Evolutionary conservation across 2,888 invertebrate species (phyloP), one percentile per base, ranked within the genome.

Genomic region (Drosophila macrospina): DNA sequence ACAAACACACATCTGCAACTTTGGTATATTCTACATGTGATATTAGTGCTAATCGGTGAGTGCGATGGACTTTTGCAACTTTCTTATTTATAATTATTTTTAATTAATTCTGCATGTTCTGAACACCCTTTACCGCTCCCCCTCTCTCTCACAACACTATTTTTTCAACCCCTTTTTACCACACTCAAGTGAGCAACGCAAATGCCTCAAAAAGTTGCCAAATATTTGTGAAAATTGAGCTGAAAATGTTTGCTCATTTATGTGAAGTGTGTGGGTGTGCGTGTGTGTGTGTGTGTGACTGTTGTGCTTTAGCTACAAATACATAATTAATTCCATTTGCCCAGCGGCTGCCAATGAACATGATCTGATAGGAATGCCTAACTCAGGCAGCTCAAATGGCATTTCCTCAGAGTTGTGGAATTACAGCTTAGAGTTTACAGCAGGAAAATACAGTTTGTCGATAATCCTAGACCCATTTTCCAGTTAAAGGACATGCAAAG

Each of bases 41-140:
- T 91, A 88, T 84, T 91, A 75, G 90, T 91, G 82, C 80, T 91
- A 88, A 91, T 91, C 86, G 91, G 91, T 91, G 78, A 91, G 91
- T 91, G 62, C 28, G n/a, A n/a, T n/a, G n/a, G n/a, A n/a, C n/a
- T n/a, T n/a, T n/a, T n/a, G n/a, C n/a, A n/a, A 44, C 34, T 62
- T 51, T 36, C n/a, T 52, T 61, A n/a, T 62, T 47, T 55, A 61
- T 61, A 67, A 61, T 64, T 67, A 72, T 80, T 68, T 75, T 13
- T 62, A 78, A 82, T 85, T 71, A 60, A 75, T 75, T 26, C 15
- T 11, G 11, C 51, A 13, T 20, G 4, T 32, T 26, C 8, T 6
- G 32, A 2, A 4, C 0, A 16, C 15, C 34, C 4, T 16, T 10
- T 3, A 0, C 7, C 2, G n/a, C n/a, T n/a, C 8, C 5, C 16